These are phyloP conservation scores for Nudaria mundana DNA, from an alignment of 2,888 invertebrate species.

Conservation along the genomic window DNA sequence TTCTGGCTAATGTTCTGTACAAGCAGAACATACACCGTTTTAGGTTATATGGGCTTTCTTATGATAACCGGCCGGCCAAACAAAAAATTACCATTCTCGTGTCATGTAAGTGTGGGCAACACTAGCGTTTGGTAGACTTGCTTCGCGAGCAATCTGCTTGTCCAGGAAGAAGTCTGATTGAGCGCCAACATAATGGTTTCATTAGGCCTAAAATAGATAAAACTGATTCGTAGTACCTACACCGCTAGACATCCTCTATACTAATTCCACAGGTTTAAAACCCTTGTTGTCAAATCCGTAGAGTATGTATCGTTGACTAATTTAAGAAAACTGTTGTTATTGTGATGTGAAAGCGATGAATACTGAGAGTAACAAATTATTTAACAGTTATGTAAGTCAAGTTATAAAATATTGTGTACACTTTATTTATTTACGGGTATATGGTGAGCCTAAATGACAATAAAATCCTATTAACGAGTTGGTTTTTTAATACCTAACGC, in stretches of 20 bases:
- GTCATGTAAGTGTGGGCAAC: no score
- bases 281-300: not conserved
- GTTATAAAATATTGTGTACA: not conserved
- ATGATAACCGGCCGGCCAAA: no score
- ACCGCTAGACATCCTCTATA: not conserved
- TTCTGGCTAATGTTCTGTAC: no score
- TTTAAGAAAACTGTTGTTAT: not conserved
- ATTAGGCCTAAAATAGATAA: no score
- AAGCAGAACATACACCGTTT: no score
- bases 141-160: no score
- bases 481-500: not conserved
- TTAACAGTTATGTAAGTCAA: slow-evolving; percentile 1
- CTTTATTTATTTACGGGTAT: slow-evolving; percentile 4
- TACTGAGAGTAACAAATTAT: not conserved
- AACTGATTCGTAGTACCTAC: not conserved
- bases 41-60: no score
- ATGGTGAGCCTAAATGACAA: slow-evolving; percentile 9
- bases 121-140: no score
- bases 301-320: not conserved
- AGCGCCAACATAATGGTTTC: no score
- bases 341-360: not conserved
- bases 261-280: not conserved
- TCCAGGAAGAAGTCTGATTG: no score
- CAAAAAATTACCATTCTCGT: no score
- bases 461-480: slow-evolving; percentile 4